Percentiles rank a stretch among this genome's conserved stretches.
phyloP scores from a whole-genome alignment of 2,797 vertebrate genomes.

The Lacerta agilis region DNA sequence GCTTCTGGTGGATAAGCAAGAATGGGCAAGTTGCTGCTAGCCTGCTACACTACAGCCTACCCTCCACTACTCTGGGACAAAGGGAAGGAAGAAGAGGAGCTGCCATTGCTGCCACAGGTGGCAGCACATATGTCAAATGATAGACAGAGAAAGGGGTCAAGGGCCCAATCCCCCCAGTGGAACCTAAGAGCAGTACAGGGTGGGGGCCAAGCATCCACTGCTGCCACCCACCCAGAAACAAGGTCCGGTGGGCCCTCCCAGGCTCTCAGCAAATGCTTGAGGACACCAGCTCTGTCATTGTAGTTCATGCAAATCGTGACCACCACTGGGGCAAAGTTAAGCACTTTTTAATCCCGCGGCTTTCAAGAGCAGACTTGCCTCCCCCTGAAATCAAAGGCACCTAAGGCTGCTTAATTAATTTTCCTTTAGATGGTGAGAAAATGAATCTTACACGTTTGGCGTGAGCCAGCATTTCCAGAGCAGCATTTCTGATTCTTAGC shows the following conservation, averaged over 20 bases:
- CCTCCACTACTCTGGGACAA: not conserved
- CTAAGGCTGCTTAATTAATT: not conserved
- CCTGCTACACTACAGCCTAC: not conserved
- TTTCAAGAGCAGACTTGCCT: not conserved
- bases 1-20: not conserved
- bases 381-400: not conserved
- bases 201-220: not conserved
- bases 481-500: constrained; percentile 2
- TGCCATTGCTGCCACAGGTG: not conserved
- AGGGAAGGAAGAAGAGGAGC: not conserved
- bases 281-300: too few relatives aligned
- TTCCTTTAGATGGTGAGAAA: constrained; percentile 5
- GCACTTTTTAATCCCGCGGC: not conserved
- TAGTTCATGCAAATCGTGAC: too few relatives aligned
- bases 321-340: not conserved
- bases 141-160: not conserved
- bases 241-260: too few relatives aligned
- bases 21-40: not conserved
- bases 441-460: not conserved
- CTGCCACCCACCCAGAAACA: not conserved
- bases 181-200: not conserved
- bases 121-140: not conserved
- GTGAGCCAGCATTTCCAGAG: not conserved
- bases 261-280: too few relatives aligned
- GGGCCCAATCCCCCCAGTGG: not conserved